phyloP scores from a whole-genome alignment of 2,113 vertebrate species.

The Carassius auratus region DNA sequence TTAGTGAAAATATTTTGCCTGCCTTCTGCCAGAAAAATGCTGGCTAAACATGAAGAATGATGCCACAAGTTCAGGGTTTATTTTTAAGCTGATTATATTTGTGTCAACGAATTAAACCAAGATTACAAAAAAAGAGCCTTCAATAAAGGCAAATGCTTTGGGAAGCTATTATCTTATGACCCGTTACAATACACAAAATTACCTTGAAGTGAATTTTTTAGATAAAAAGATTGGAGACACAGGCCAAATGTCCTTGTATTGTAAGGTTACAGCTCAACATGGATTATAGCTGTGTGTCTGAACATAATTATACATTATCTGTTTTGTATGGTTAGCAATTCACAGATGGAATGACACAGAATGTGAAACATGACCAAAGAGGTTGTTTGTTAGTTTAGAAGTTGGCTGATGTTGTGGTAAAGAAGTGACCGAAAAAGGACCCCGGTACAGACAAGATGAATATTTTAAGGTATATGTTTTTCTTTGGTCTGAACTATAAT shows the following conservation, averaged over 20 bases:
- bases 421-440: slow-evolving; percentile 43
- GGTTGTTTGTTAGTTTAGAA: not conserved
- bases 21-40: slow-evolving; percentile 4
- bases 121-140: slow-evolving; percentile 11
- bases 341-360: not conserved
- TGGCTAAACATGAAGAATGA: slow-evolving; percentile 4
- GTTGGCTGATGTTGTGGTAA: slow-evolving; percentile 38
- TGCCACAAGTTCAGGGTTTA: slow-evolving; percentile 29
- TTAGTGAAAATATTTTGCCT: slow-evolving; percentile 42
- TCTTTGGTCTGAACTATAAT: slow-evolving; percentile 48
- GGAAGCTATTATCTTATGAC: slow-evolving; percentile 29
- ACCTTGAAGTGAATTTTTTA: not conserved
- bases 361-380: not conserved
- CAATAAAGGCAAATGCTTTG: slow-evolving; percentile 14
- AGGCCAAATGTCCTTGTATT: not conserved
- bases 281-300: not conserved
- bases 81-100: slow-evolving; percentile 37
- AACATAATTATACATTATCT: not conserved
- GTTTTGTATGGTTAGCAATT: not conserved
- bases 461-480: slow-evolving; percentile 64
- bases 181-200: not conserved
- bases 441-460: slow-evolving; percentile 40
- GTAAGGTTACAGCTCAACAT: not conserved
- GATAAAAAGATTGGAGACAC: not conserved
- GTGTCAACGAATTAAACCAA: not conserved